Evolutionary conservation across 2,797 vertebrate species (phyloP).

Genomic region (Sternotherus odoratus): DNA sequence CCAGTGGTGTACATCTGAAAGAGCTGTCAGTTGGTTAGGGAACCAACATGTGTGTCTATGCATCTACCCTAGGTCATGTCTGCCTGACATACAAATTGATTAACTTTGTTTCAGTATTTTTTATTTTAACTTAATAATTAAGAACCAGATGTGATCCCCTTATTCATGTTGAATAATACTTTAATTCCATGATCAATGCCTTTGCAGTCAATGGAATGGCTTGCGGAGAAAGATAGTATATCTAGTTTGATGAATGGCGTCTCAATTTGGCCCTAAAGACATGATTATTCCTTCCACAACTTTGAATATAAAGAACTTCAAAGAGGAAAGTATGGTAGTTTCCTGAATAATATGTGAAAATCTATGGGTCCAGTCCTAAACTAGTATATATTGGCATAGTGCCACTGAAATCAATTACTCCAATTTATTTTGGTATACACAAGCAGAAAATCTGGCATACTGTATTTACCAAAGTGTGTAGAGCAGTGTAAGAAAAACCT

Average conservation of each 20-base stretch:
- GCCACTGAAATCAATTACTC: background rate
- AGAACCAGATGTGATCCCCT: background rate
- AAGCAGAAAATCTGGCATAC: background rate
- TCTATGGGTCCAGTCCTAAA: background rate
- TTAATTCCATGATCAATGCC: background rate
- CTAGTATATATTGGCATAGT: background rate
- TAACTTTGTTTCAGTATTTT: background rate
- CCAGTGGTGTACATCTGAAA: background rate
- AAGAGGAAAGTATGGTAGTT: background rate
- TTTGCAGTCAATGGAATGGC: background rate
- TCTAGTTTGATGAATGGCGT: background rate
- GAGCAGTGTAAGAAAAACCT: background rate
- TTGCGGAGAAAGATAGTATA: background rate
- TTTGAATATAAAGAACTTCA: background rate
- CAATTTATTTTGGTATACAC: background rate
- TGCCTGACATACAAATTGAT: background rate
- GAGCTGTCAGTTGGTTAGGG: background rate
- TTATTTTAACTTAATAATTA: background rate
- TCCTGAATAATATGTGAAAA: background rate
- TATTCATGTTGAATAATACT: fast-evolving
- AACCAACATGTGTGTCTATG: background rate
- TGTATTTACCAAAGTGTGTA: background rate
- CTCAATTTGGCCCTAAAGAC: background rate
- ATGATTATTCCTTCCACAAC: background rate
- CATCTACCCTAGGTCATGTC: background rate